Conservation (phyloP, 2,113 vertebrate genomes). For the Labeo rohita region DNA sequence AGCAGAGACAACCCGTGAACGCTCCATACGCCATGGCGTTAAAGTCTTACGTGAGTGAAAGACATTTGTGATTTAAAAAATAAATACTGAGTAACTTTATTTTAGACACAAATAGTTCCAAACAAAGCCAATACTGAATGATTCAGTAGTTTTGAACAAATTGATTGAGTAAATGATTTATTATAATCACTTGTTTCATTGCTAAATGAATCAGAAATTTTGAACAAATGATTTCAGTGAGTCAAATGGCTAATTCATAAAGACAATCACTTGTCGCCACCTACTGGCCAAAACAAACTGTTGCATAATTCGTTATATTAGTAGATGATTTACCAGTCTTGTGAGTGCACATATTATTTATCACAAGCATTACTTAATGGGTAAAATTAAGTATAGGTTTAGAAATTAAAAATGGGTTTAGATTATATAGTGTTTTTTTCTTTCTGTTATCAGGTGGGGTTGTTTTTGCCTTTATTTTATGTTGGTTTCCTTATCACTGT, state of each 20-base stretch:
- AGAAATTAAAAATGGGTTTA: too few species aligned
- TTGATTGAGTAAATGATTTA: background rate
- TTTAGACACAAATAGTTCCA: too few species aligned
- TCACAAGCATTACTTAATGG: too few species aligned
- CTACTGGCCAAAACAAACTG: background rate
- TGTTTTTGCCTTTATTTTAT: slow-evolving; percentile 84
- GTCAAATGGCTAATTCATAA: background rate
- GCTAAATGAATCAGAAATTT: background rate
- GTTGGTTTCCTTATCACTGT: slow-evolving; percentile 83
- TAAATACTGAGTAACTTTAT: too few species aligned
- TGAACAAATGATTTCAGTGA: background rate
- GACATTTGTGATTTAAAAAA: background rate
- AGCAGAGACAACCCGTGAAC: slow-evolving; percentile 76
- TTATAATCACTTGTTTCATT: background rate
- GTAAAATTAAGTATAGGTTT: too few species aligned
- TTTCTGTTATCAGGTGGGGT: slow-evolving; percentile 73
- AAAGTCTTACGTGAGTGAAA: slow-evolving; percentile 5
- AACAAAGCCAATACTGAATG: background rate
- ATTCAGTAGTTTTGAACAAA: background rate
- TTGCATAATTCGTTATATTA: too few species aligned
- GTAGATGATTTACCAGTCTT: too few species aligned
- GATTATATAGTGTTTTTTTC: too few species aligned
- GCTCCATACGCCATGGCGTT: slow-evolving; percentile 40
- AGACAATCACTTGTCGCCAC: background rate
- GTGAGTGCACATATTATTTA: too few species aligned